Conservation (phyloP, 2,113 vertebrate species). For the Malurus cyaneus region DNA sequence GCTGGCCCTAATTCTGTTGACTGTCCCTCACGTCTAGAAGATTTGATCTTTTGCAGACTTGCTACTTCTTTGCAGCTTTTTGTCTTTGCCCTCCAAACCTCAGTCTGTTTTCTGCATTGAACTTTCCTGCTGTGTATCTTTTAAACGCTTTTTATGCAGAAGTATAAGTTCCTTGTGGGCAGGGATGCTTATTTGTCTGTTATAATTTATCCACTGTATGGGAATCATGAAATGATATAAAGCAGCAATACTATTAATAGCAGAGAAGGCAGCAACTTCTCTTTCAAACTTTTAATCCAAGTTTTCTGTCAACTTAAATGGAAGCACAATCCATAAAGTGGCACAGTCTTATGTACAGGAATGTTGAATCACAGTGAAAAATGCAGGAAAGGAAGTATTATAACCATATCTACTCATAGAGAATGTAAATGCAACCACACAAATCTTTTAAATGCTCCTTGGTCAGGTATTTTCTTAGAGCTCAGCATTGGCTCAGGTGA, state of each 20-base stretch:
- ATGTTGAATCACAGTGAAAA: background rate
- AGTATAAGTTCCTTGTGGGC: constrained; percentile 44
- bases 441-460: background rate
- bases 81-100: background rate
- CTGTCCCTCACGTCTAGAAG: background rate
- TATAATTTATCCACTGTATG: constrained; percentile 28
- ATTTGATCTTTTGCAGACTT: background rate
- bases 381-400: background rate
- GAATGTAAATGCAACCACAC: background rate
- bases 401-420: background rate
- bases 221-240: constrained; percentile 24
- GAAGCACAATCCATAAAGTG: background rate
- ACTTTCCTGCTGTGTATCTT: background rate
- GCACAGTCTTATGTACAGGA: background rate
- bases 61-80: background rate
- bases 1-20: background rate
- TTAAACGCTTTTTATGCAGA: constrained; percentile 10
- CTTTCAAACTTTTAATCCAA: constrained; percentile 7
- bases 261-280: constrained; percentile 17
- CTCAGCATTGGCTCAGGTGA: background rate
- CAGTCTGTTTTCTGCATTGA: background rate
- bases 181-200: constrained; percentile 49
- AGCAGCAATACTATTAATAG: constrained; percentile 41
- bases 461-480: background rate
- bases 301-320: background rate